A percentile compares a stretch with the other conserved stretches of the same genome.
Evolutionary conservation across 2,888 invertebrate genomes (phyloP).

Genomic region (Drosophila maculinotata): DNA sequence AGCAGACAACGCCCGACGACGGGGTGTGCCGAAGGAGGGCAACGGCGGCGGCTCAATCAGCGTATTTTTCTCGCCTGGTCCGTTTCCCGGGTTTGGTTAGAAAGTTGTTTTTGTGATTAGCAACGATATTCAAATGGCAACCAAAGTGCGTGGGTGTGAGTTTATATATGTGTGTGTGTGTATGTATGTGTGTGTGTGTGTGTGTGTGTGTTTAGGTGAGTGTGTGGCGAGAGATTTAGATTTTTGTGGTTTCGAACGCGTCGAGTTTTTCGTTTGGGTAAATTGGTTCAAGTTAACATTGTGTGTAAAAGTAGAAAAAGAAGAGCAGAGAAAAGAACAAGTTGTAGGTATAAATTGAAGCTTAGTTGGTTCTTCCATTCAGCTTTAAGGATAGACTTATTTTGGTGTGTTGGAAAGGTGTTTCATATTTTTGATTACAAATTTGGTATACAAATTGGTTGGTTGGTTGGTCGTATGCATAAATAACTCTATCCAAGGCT

Average conservation of each 20-base stretch:
- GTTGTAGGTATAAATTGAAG: conserved; percentile 66
- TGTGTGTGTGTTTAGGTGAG: too few relatives aligned
- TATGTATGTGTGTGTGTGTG: conserved; percentile 22
- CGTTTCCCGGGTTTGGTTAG: conserved; percentile 26
- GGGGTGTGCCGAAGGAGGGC: conserved; percentile 84
- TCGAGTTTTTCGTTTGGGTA: conserved; percentile 14
- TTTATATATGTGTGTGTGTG: conserved; percentile 11
- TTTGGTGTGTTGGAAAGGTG: conserved; percentile 17
- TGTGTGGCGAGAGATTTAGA: conserved; percentile 12
- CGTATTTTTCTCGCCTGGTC: conserved; percentile 91
- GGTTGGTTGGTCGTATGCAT: conserved; percentile 13
- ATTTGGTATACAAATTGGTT: conserved; percentile 15
- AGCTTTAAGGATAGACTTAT: conserved; percentile 63
- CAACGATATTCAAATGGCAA: conserved; percentile 44
- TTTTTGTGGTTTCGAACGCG: conserved; percentile 28
- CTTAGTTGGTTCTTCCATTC: conserved; percentile 39
- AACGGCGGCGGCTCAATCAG: conserved; percentile 90
- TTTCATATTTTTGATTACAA: not conserved
- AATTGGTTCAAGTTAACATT: conserved; percentile 36
- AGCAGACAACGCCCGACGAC: conserved; percentile 85
- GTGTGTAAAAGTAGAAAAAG: conserved; percentile 69
- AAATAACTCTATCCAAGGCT: conserved; percentile 66
- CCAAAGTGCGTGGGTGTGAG: conserved; percentile 34
- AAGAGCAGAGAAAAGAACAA: conserved; percentile 83
- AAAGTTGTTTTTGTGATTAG: conserved; percentile 52